Evolutionary conservation across 2,888 invertebrate genomes (phyloP), one percentile per base, ranked within the genome.

Genomic region (Byasa hedistus): DNA sequence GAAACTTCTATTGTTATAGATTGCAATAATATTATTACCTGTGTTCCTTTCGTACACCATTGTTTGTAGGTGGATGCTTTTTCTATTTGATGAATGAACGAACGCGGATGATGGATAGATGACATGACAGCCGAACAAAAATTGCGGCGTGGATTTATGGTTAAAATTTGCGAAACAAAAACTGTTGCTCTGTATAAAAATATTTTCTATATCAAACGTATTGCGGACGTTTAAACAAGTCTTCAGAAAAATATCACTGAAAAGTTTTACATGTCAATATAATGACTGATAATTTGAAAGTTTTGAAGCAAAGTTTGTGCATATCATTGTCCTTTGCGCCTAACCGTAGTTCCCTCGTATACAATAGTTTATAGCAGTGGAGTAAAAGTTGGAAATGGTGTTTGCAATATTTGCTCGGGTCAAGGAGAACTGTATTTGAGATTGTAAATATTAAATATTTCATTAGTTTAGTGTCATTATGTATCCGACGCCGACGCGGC

Each of bases 401-500:
- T 81, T 79, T 74, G 79, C 79, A 76, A 79, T 85, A 75, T 79
- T 80, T 75, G 68, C 80, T 80, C 79, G 84, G 81, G 82, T 86
- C 80, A 68, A 87, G 82, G 85, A 84, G 69, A 82, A 82, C 80
- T 80, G 76, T 82, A 84, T 86, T 86, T 88, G 82, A 86, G 84
- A 78, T 79, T 81, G 72, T 78, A 69, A 72, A 75, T 68, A 69
- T 65, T 68, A 72, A 70, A 69, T 63, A 64, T 66, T 73, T 70
- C 66, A 71, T 70, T 69, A 73, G 65, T 66, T 70, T 68, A 70
- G 70, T 75, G 75, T 75, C 78, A 84, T 76, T 83, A 95, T 95
- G 95, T 95, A 95, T 92, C 95, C 95, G 84, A 93, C 95, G 84
- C 94, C 94, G 87, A 93, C 95, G 87, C 94, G 95, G 92, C 95